Evolutionary conservation across 2,888 invertebrate genomes (phyloP), one percentile per base, ranked within the genome.

Genomic region (Apoderus coryli): DNA sequence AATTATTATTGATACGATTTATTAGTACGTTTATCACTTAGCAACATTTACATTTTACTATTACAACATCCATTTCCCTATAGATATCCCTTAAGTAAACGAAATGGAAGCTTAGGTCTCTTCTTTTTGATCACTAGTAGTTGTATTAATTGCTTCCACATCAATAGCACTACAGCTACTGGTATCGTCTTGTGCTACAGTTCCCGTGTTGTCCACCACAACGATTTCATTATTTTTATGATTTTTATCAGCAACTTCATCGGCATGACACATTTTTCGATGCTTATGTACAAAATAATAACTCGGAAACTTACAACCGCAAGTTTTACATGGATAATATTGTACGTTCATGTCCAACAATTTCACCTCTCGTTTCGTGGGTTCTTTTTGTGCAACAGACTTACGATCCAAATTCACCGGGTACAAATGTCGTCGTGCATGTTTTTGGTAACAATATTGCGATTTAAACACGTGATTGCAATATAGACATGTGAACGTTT

Each of bases 211-310:
- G 24, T 39, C 41, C 35, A 50, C 51, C 31, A 47, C 44, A 11
- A 49, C 47, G 31, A 52, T 52, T 33, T 54, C 53, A 37, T 53
- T 55, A 37, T 54, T 55, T 39, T 53, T 53, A 36, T 53, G 50
- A 28, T 49, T 56, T 35, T 56, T 56, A 33, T 59, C 53, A 31
- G 53, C 56, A 44, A 57, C 56, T 41, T 74, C 72, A 29, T 73
- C 74, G 1, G 76, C 73, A 52, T 89, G 88, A 49, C 86, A 86
- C 47, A 78, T 59, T 60, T 86, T 86, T 30, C 85, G 64, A 53
- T 89, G 89, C 51, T 89, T 89, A 54, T 89, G 88, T 13, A 88
- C 88, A 61, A 89, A 89, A 60, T 89, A 89, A 54, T 89, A 89
- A 42, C 85, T 86, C 2, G 89, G 89, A 54, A 89, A 89, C 56